A percentile compares a stretch with the other conserved stretches of the same genome.
These are phyloP conservation scores for Colossoma macropomum DNA, from an alignment of 2,113 vertebrate species.

Conservation along the genomic window DNA sequence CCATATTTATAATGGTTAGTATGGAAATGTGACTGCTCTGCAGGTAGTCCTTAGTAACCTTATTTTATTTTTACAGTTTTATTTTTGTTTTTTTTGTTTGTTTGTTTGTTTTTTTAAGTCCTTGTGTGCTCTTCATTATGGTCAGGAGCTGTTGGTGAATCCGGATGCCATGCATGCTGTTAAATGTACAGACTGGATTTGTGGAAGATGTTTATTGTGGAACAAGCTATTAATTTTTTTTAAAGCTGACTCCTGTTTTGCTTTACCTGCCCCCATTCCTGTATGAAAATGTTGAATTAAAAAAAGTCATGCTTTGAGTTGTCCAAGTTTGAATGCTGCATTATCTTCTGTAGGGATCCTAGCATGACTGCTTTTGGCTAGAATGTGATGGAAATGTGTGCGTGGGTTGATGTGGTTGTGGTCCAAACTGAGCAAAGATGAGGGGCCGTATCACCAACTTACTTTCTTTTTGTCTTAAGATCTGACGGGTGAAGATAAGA, in stretches of 20 bases:
- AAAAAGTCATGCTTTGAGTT: neutral
- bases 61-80: conserved; percentile 44
- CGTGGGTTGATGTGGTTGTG: no score
- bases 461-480: no score
- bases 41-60: conserved; percentile 32
- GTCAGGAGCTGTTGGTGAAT: conserved; percentile 28
- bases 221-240: conserved; percentile 18
- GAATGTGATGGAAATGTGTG: no score
- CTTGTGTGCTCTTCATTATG: conserved; percentile 28
- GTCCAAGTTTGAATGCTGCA: neutral
- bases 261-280: conserved; percentile 13
- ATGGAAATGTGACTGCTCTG: conserved; percentile 34
- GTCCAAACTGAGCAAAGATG: no score
- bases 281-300: conserved; percentile 49
- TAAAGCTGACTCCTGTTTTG: neutral
- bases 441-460: no score
- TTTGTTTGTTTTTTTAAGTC: neutral
- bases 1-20: conserved; percentile 56
- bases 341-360: neutral
- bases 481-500: no score
- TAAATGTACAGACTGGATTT: conserved; percentile 40
- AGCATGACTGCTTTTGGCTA: no score
- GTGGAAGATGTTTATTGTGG: conserved; percentile 53
- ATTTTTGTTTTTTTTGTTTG: neutral
- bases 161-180: conserved; percentile 44